phyloP scores from a whole-genome alignment of 1,140 invertebrate genomes.

The Bombyx mori region DNA sequence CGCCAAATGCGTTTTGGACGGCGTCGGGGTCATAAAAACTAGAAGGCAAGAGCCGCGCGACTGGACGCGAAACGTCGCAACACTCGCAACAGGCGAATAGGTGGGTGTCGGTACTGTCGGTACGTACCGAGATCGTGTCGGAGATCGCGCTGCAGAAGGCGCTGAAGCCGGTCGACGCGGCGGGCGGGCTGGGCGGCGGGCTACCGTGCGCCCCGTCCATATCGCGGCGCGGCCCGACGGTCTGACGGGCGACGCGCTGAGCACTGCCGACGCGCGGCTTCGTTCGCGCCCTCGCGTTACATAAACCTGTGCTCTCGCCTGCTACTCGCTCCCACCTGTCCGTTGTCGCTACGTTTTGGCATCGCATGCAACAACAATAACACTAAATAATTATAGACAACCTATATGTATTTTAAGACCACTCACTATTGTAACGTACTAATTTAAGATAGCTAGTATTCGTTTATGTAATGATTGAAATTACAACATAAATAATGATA shows the following conservation, averaged over 20 bases:
- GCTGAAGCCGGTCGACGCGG: slow-evolving; percentile 53
- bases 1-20: slow-evolving; percentile 33
- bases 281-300: slow-evolving; percentile 27
- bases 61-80: slow-evolving; percentile 11
- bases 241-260: slow-evolving; percentile 18
- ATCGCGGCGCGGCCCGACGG: slow-evolving; percentile 44
- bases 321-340: slow-evolving; percentile 57
- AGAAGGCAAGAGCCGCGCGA: slow-evolving; percentile 1
- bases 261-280: slow-evolving; percentile 40
- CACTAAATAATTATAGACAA: slow-evolving; percentile 64
- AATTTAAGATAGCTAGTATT: no score
- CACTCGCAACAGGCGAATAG: slow-evolving; percentile 7
- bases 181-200: slow-evolving; percentile 38
- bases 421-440: slow-evolving; percentile 12
- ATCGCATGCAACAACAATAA: slow-evolving; percentile 61
- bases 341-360: slow-evolving; percentile 57
- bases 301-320: slow-evolving; percentile 30
- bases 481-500: no score
- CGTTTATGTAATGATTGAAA: no score
- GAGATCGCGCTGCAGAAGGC: slow-evolving; percentile 65
- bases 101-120: slow-evolving; percentile 7
- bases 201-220: slow-evolving; percentile 51
- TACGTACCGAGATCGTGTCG: slow-evolving; percentile 64
- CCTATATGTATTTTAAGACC: slow-evolving; percentile 29
- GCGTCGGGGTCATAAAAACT: slow-evolving; percentile 10